Percentiles rank a stretch among this genome's conserved stretches.
Evolutionary conservation across 2,888 invertebrate species (phyloP).

Genomic region (Pseudolycoriella hygida): DNA sequence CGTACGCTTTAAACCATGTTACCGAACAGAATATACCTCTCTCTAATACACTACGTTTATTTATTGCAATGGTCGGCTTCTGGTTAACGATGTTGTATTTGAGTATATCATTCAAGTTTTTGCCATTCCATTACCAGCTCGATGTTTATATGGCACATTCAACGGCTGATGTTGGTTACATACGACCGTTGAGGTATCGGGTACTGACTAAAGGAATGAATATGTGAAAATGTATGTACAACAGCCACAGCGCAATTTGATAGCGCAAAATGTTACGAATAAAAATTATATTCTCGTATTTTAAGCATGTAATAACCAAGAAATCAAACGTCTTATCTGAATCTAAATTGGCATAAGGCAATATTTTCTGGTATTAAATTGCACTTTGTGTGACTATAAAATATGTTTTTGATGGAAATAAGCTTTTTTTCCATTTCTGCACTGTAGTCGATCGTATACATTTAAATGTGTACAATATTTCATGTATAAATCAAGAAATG

Average conservation of each 20-base stretch:
- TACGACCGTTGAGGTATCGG: not conserved
- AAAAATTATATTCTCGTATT: not conserved
- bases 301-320: not conserved
- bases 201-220: not conserved
- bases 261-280: not conserved
- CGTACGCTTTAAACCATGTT: too few species aligned
- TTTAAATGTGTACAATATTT: too few species aligned
- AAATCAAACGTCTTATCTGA: not conserved
- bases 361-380: not conserved
- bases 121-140: not conserved
- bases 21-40: too few species aligned
- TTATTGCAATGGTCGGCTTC: conserved; percentile 1
- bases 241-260: not conserved
- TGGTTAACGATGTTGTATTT: conserved; percentile 1
- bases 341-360: not conserved
- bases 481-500: too few species aligned
- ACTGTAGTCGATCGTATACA: too few species aligned
- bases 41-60: not conserved
- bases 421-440: too few species aligned
- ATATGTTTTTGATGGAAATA: not conserved
- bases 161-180: not conserved
- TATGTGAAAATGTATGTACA: not conserved
- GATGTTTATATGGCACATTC: not conserved
- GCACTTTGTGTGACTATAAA: not conserved
- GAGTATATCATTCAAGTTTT: not conserved